Evolutionary conservation across 2,888 invertebrate species (phyloP), one percentile per base, ranked within the genome.

Genomic region (Epirrita christyi): DNA sequence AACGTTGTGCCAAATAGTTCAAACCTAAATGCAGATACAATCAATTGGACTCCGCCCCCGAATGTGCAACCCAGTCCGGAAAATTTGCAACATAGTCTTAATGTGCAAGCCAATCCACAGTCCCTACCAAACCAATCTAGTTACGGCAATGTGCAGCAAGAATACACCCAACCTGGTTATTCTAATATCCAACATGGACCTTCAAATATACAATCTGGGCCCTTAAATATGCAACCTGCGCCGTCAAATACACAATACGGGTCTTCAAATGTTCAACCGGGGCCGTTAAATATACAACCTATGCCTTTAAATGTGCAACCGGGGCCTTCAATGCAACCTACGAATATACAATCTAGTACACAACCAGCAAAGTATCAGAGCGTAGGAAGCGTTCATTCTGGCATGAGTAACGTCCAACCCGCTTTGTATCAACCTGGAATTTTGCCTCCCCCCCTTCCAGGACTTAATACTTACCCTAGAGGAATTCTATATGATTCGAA

Each of bases 171-270:
- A 14, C 0, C 38, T 7, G 14, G 2, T 8, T 38, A 4, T 21
- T 21, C 21, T 21, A 4, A 21, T 21, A 7, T 13, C 1, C 13
- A 37, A 13, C 14, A n/a, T 14, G 1, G 14, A 6, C 8, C 38
- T 14, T 38, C 27, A 21, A 44, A 38, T 38, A 29, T 52, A 11
- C 51, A 52, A 42, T 6, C n/a, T 21, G 1, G 4, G 46, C 15
- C n/a, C 8, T 28, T 3, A 2, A 38, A 6, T 14, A 11, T 14
- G 13, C 37, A 2, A 1, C 6, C 38, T 7, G 14, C 0, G 2
- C 7, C 13, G 14, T 2, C 14, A 7, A 41, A 15, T 40, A 15
- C 14, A 6, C 40, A 14, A 40, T 37, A 21, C 8, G 46, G 4
- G 27, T 11, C 36, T 45, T 45, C 15, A 11, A 45, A 34, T 45